Conservation (phyloP, 2,888 invertebrate genomes). For the Epistrophe eligans region DNA sequence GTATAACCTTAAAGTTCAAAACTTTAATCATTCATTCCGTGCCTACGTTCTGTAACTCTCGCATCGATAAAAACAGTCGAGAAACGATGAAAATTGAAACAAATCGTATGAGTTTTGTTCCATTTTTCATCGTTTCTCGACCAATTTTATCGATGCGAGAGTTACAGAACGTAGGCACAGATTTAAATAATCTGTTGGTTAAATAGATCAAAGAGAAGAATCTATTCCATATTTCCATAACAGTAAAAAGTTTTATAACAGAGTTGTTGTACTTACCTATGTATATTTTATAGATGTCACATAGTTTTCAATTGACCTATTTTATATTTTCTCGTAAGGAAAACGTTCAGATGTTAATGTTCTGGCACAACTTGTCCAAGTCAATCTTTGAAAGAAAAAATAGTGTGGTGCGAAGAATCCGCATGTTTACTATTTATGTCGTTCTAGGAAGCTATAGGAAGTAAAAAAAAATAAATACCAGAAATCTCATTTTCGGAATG, state of each 20-base stretch:
- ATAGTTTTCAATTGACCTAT: not conserved
- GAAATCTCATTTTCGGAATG: slow-evolving; percentile 33
- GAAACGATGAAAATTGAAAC: too few relatives aligned
- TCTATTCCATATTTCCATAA: not conserved
- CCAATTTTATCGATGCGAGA: too few relatives aligned
- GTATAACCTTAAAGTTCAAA: too few relatives aligned
- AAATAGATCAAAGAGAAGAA: not conserved
- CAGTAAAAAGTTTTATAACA: not conserved
- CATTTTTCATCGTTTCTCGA: too few relatives aligned
- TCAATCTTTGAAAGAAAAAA: slow-evolving; percentile 19
- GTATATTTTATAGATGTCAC: not conserved
- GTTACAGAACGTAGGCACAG: too few relatives aligned
- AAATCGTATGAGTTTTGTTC: too few relatives aligned
- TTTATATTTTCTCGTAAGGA: not conserved
- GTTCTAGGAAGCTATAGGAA: not conserved
- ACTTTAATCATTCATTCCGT: too few relatives aligned
- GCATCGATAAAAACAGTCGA: too few relatives aligned
- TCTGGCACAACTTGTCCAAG: slow-evolving; percentile 5
- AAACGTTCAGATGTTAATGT: not conserved
- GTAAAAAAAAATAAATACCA: not conserved
- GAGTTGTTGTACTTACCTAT: too few relatives aligned
- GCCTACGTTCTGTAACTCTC: too few relatives aligned
- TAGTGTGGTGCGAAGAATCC: slow-evolving; percentile 12
- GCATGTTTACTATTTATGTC: slow-evolving; percentile 28
- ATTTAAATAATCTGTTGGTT: too few relatives aligned